Conservation (phyloP, 2,113 vertebrate species). For the Mustelus asterias region DNA sequence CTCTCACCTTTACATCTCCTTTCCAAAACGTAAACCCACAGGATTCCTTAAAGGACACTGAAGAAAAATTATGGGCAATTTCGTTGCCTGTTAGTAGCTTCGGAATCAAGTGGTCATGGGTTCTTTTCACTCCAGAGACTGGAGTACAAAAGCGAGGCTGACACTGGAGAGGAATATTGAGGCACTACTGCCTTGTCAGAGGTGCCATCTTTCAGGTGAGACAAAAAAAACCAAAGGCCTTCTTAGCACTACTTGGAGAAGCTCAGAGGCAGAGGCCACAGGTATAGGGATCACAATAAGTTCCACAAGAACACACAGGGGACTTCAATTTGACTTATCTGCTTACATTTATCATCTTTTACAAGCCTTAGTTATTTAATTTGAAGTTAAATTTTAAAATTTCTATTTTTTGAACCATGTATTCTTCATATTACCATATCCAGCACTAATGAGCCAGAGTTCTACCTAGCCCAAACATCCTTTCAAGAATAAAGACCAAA, state of each 20-base stretch:
- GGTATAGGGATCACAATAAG: neutral
- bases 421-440: neutral
- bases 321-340: neutral
- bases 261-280: neutral
- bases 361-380: neutral
- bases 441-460: neutral
- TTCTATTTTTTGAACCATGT: neutral
- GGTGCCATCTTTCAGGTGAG: too few relatives aligned
- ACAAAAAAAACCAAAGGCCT: too few relatives aligned
- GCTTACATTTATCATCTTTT: neutral
- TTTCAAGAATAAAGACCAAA: neutral
- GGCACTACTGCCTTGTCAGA: too few relatives aligned
- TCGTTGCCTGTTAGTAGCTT: neutral
- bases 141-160: too few relatives aligned
- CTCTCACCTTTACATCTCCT: too few relatives aligned
- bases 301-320: neutral
- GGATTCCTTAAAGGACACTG: neutral
- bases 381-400: neutral
- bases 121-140: too few relatives aligned
- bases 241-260: too few relatives aligned
- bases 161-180: too few relatives aligned
- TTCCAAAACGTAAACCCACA: too few relatives aligned
- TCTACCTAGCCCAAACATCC: neutral
- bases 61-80: neutral
- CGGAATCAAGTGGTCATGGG: too few relatives aligned